Base-by-base conservation (phyloP, 1,140 invertebrate species). In the Drosophila serrata region DNA sequence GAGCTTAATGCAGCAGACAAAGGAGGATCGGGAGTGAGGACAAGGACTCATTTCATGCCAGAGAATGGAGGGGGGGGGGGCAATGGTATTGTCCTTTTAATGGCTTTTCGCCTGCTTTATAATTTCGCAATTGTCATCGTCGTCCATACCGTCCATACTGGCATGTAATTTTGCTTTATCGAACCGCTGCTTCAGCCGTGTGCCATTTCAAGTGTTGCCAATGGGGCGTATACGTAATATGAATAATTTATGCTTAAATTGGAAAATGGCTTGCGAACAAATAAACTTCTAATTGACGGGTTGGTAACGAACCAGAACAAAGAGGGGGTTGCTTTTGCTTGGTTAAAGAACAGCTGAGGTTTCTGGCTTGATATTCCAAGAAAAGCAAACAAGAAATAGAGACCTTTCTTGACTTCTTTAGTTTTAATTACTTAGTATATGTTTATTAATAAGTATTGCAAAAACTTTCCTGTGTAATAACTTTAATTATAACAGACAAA, bases 161-260 rank as follows among this genome's bases (percentile, higher is more conserved):
- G 22, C 67, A 40, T 73, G 69, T 73, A 59, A 73, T 72, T 73
- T 72, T 35, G 42, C 35, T 72, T 49, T 42, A 72, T 73, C 67
- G 69, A 73, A 73, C 67, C 33, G 13, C 17, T 19, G n/a, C 39
- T 57, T 7, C 33, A 46, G 6, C 12, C 19, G 3, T 57, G 33
- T 29, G 61, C 13, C 53, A 37, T 35, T 24, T 35, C 29, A 49
- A 60, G 74, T 63, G 39, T 70, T 68, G 61, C 42, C 40, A 88
- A 77, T 60, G 81, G 64, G 84, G 62, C 84, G 82, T 87, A 88
- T 87, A 48, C 68, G 62, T 63, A 88, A 84, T 84, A 75, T 90
- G 77, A 88, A 88, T 88, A 81, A 84, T 90, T 88, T 53, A 90
- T 75, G 60, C 27, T 8, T 62, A 80, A 88, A 84, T 90, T 74